Conservation (phyloP, 2,113 vertebrate species). For the Alexandromys fortis region DNA sequence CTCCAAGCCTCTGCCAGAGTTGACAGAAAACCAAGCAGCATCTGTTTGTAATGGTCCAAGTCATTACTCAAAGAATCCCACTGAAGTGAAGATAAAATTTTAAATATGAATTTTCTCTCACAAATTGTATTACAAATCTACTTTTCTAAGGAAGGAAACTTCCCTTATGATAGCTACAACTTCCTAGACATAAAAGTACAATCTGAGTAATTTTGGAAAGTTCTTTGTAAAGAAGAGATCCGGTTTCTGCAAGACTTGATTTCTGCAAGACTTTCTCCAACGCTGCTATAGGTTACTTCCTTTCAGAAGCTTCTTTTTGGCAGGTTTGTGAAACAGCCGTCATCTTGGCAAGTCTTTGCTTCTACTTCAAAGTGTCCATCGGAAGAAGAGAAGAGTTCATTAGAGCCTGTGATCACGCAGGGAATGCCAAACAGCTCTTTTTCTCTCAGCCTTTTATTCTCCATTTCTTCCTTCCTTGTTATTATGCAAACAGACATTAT, state of each 20-base stretch:
- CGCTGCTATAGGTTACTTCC: constrained; percentile 9
- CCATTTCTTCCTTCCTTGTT: constrained; percentile 40
- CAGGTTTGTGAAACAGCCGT: constrained; percentile 6
- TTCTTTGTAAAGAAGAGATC: background rate
- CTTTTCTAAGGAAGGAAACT: background rate
- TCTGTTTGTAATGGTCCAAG: background rate
- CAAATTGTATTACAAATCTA: background rate
- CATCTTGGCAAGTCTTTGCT: background rate
- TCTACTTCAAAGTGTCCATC: constrained; percentile 56
- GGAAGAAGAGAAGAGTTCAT: constrained; percentile 28
- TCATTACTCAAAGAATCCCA: background rate
- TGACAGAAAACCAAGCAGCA: background rate
- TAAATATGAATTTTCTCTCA: constrained; percentile 11
- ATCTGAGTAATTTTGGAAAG: background rate
- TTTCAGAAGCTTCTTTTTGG: background rate
- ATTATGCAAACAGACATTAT: constrained; percentile 65
- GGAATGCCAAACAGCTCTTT: constrained; percentile 28
- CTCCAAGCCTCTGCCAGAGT: background rate
- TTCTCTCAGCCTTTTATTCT: constrained; percentile 63
- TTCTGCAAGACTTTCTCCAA: background rate
- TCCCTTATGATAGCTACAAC: background rate
- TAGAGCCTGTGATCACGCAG: constrained; percentile 36
- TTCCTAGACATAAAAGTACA: constrained; percentile 35
- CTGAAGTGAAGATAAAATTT: background rate
- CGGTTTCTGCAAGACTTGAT: background rate